A percentile compares a stretch with the other conserved stretches of the same genome.
These are phyloP conservation scores for Sebastes fasciatus DNA, from an alignment of 2,113 vertebrate species.

Conservation along the genomic window DNA sequence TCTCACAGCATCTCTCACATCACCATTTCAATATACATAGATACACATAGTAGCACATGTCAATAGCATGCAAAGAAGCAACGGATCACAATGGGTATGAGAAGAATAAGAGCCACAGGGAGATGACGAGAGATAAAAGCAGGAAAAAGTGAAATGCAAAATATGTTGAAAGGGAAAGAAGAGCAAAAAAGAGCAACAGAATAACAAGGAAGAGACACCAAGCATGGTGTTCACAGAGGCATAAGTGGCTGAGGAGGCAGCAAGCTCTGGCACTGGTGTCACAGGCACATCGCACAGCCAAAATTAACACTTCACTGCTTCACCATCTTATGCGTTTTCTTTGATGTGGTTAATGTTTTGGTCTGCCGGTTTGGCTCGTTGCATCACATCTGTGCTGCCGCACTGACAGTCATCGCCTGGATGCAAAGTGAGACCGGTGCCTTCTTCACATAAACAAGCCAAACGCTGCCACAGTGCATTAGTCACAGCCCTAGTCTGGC, in stretches of 20 bases:
- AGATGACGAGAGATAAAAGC: neutral
- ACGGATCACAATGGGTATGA: neutral
- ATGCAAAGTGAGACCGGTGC: conserved; percentile 61
- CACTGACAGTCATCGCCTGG: conserved; percentile 44
- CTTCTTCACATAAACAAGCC: conserved; percentile 73
- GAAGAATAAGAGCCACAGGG: neutral
- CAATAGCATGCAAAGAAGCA: neutral
- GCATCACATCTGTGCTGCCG: conserved; percentile 33
- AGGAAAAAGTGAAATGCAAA: conserved; percentile 1
- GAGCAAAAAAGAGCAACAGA: conserved; percentile 26
- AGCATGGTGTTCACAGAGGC: conserved; percentile 33
- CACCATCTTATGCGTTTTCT: neutral
- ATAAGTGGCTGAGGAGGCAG: conserved; percentile 26
- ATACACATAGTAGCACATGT: neutral
- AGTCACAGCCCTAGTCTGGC: conserved; percentile 73
- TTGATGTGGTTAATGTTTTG: neutral
- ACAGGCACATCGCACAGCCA: neutral
- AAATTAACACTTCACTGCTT: conserved; percentile 10
- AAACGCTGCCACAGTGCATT: conserved; percentile 69
- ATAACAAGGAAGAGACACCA: neutral
- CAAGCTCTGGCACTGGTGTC: conserved; percentile 20
- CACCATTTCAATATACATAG: conserved; percentile 12
- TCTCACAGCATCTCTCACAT: conserved; percentile 17
- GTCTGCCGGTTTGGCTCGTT: conserved; percentile 26
- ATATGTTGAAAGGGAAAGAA: conserved; percentile 12